phyloP scores from a whole-genome alignment of 2,797 vertebrate genomes.

The Martes flavigula region DNA sequence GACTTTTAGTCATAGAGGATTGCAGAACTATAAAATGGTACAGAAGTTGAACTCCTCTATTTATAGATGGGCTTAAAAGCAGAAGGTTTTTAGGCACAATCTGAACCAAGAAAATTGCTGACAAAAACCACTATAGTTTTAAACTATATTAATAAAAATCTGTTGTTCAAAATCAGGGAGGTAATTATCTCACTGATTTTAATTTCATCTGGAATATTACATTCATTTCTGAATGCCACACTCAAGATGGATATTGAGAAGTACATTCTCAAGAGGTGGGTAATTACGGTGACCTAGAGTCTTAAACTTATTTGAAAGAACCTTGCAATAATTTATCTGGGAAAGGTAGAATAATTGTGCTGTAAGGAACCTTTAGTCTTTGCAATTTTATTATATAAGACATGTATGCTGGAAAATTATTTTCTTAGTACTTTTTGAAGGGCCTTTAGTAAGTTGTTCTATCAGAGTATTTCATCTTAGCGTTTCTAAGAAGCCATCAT shows the following conservation, averaged over 20 bases:
- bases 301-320: background rate
- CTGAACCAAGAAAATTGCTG: background rate
- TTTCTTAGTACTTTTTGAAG: background rate
- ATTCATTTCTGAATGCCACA: background rate
- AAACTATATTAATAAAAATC: background rate
- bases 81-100: background rate
- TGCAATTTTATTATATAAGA: background rate
- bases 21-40: background rate
- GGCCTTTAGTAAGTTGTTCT: background rate
- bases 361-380: background rate
- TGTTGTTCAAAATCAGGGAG: background rate
- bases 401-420: background rate
- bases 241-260: background rate
- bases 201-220: conserved; percentile 16
- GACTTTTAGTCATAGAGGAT: background rate
- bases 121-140: background rate
- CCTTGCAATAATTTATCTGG: background rate
- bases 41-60: background rate
- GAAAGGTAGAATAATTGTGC: background rate
- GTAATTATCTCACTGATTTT: background rate
- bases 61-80: background rate
- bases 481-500: background rate
- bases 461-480: background rate
- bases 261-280: background rate
- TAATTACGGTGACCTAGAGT: background rate